Conservation (phyloP, 2,113 vertebrate species). For the Lycocorax pyrrhopterus region DNA sequence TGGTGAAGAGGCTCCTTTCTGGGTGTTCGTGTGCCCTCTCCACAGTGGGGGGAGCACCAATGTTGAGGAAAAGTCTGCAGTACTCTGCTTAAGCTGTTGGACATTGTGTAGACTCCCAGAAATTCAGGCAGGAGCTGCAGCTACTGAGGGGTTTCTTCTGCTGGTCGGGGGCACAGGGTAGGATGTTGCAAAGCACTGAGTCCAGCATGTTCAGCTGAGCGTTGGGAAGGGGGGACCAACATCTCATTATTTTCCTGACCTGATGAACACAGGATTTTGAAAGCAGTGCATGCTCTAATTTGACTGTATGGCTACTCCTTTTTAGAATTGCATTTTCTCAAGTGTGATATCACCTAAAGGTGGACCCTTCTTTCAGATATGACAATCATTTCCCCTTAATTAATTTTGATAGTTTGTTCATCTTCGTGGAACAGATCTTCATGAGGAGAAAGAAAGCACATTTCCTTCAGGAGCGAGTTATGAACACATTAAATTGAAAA, state of each 20-base stretch:
- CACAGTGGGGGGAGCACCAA: neutral
- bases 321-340: neutral
- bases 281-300: neutral
- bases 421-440: neutral
- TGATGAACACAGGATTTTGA: neutral
- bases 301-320: neutral
- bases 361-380: neutral
- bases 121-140: neutral
- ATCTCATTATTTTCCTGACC: neutral
- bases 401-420: slow-evolving; percentile 18
- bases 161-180: fast-evolving
- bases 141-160: neutral
- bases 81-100: neutral
- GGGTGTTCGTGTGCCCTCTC: fast-evolving
- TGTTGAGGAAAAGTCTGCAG: fast-evolving
- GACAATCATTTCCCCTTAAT: slow-evolving; percentile 31
- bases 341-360: neutral
- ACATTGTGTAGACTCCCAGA: neutral
- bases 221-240: neutral
- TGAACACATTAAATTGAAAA: slow-evolving; percentile 32
- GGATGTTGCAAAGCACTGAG: neutral
- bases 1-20: neutral
- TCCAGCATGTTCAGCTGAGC: fast-evolving
- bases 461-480: slow-evolving; percentile 28
- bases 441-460: neutral